phyloP scores from a whole-genome alignment of 2,797 vertebrate species.

The Hephaestus fuliginosus region DNA sequence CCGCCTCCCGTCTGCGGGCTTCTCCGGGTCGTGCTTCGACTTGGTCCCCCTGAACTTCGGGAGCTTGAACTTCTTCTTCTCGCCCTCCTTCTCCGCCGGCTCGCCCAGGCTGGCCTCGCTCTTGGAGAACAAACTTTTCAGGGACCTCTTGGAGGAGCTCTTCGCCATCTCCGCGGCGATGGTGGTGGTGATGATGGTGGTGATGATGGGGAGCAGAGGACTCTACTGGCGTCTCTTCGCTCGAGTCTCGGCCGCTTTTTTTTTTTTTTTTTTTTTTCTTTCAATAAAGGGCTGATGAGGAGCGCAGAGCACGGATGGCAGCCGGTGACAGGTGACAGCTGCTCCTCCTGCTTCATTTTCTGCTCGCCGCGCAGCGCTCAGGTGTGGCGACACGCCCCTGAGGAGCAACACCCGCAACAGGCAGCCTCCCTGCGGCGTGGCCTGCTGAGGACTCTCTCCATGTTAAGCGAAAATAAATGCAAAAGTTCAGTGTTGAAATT shows the following conservation, averaged over 20 bases:
- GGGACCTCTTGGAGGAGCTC: slow-evolving; percentile 40
- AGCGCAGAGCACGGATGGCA: not conserved
- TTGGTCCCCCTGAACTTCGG: slow-evolving; percentile 56
- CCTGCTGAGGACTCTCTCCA: not conserved
- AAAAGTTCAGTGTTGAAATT: accelerated
- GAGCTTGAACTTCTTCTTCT: slow-evolving; percentile 69
- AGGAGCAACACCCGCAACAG: slow-evolving; percentile 6
- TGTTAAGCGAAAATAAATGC: too few species aligned
- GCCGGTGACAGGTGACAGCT: slow-evolving; percentile 51
- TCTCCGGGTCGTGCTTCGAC: slow-evolving; percentile 38
- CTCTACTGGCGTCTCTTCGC: not conserved
- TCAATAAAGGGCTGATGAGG: too few species aligned
- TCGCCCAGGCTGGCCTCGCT: slow-evolving; percentile 49
- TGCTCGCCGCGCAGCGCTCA: slow-evolving; percentile 38
- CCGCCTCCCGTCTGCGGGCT: slow-evolving; percentile 8
- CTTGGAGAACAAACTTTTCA: slow-evolving; percentile 74
- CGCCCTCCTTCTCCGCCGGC: slow-evolving; percentile 23
- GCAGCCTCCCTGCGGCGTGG: not conserved
- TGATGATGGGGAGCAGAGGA: too few species aligned
- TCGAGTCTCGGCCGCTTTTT: not conserved
- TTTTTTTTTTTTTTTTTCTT: too few species aligned
- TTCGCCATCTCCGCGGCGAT: slow-evolving; percentile 62
- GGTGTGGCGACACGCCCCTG: slow-evolving; percentile 66
- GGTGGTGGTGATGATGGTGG: too few species aligned
- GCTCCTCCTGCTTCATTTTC: slow-evolving; percentile 24